Evolutionary conservation across 2,113 vertebrate species (phyloP), one percentile per base, ranked within the genome.

Genomic region (Entelurus aequoreus): DNA sequence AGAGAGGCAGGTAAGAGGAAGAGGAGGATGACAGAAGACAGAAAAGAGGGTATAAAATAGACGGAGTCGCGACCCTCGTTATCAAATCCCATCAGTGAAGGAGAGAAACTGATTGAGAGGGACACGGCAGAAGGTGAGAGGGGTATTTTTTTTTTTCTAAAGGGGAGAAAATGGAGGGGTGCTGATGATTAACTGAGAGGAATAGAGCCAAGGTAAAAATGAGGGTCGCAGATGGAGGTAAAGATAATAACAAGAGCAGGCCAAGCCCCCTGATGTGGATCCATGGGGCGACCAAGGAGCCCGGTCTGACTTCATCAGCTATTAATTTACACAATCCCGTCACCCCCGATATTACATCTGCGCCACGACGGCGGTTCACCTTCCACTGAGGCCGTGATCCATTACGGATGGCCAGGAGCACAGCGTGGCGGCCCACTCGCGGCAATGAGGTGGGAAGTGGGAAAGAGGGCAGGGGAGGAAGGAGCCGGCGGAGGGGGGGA

Each of bases 291-390:
- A 66, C 52, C 76, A 67, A 66, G 67, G 76, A 66, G 69, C 68
- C 59, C 38, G 65, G 81, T 83, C 81, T 84, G 80, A 81, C 79
- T 85, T 84, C 83, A 84, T 83, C 80, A 86, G 68, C 81, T 81
- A 86, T 71, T 88, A 81, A 88, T 85, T 86, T 85, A 84, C 83
- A 80, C 81, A 80, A 84, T 81, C 76, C 70, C 72, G 76, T 67
- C 78, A 73, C 75, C 69, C 67, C 76, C 78, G 80, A 85, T 85
- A 86, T 83, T 83, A 85, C 84, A 87, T 84, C 72, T 78, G 68
- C 68, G 80, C 80, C 74, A 82, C 83, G 83, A 80, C 81, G 83
- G 79, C 83, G 75, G 72, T 84, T 78, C 72, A 71, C 76, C 80
- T 73, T 84, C 82, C 76, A 58, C 60, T 44, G 67, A 75, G 83